Evolutionary conservation across 2,113 vertebrate species (phyloP), one percentile per base, ranked within the genome.

Genomic region (Potamarius usumacintae): DNA sequence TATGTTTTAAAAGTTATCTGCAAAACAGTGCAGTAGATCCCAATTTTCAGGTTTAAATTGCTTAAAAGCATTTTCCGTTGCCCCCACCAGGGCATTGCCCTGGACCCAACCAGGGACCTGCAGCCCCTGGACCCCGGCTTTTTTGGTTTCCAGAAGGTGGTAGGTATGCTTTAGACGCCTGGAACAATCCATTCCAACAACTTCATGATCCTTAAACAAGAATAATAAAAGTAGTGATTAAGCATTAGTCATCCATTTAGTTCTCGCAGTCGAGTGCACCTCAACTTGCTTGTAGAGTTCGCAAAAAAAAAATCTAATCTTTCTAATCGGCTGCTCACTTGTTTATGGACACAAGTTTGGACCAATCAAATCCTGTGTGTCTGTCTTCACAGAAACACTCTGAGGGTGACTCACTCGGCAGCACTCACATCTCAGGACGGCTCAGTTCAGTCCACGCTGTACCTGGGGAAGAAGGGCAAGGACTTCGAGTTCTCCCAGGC

Each of bases 401-500:
- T 99, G 86, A 94, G 98, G 88, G 95, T 98, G 89, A 99, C 98
- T 0, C 95, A 95, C 11, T 97, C 97, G 0, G 98, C 98, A 22
- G 97, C 97, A 0, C 97, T 98, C 84, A 97, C 95, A 92, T 95
- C 96, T 50, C 94, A 99, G 96, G 98, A 99, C 48, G 95, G 95
- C 57, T 95, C 96, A 7, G 93, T 91, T 12, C 91, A 93, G 0
- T 95, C 93, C 8, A 93, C 91, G 1, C 85, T 96, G 82, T 96
- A 96, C 74, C 95, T 99, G 88, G 98, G 98, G 2, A 99, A 95
- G 93, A 99, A 97, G 91, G 98, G 97, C 89, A 98, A 97, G 90
- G 97, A 99, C 69, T 99, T 99, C 1, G 97, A 99, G 72, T 99
- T 99, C 92, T 97, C 96, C 83, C 98, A 99, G 93, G 90, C 98